Conservation (phyloP, 2,888 invertebrate species). For the Melinaea marsaeus region DNA sequence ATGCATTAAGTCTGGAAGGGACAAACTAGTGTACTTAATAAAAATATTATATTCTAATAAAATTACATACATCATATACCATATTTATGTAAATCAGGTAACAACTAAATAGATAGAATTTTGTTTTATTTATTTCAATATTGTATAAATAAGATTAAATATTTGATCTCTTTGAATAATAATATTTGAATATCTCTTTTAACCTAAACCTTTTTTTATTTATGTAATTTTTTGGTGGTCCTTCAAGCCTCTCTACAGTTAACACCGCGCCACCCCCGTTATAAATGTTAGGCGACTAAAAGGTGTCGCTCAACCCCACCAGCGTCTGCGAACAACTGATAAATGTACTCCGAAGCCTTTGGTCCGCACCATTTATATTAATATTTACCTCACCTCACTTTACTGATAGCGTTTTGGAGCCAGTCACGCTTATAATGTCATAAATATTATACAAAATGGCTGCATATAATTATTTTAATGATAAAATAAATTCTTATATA, state of each 20-base stretch:
- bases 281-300: slow-evolving; percentile 70
- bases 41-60: too few relatives aligned
- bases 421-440: not conserved
- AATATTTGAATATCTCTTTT: not conserved
- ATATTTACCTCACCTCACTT: slow-evolving; percentile 43
- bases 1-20: slow-evolving; percentile 21
- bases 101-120: too few relatives aligned
- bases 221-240: not conserved
- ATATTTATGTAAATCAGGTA: too few relatives aligned
- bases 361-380: slow-evolving; percentile 56
- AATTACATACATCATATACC: too few relatives aligned
- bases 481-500: not conserved
- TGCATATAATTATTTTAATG: not conserved
- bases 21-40: not conserved
- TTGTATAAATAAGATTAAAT: not conserved
- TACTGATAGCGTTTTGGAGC: slow-evolving; percentile 4
- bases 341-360: slow-evolving; percentile 59
- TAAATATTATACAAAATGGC: not conserved
- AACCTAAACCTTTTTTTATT: not conserved
- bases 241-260: slow-evolving; percentile 30
- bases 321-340: slow-evolving; percentile 65
- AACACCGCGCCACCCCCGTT: slow-evolving; percentile 42
- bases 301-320: slow-evolving; percentile 60
- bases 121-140: not conserved
- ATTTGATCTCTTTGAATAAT: not conserved